These are phyloP conservation scores for Aplochiton taeniatus DNA, from an alignment of 2,797 vertebrate species.

Conservation along the genomic window DNA sequence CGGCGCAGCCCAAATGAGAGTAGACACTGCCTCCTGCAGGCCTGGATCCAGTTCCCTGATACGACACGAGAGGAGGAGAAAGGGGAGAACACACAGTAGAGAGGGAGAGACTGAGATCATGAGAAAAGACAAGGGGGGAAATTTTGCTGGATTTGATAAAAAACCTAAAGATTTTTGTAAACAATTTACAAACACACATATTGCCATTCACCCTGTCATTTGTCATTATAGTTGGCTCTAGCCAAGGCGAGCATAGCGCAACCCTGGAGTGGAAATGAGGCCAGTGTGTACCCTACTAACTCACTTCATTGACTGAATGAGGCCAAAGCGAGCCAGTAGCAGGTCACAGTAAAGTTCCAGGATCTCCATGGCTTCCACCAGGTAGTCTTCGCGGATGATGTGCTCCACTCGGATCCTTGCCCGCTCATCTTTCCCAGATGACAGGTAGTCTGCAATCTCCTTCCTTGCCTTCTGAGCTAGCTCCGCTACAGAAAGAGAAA, in stretches of 20 bases:
- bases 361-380: slow-evolving; percentile 99
- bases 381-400: slow-evolving; percentile 97
- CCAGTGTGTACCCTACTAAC: slow-evolving; percentile 29
- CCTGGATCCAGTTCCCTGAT: slow-evolving; percentile 92
- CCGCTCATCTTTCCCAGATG: slow-evolving; percentile 92
- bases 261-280: too few species aligned
- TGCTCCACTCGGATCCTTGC: slow-evolving; percentile 97
- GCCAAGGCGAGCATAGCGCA: too few species aligned
- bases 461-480: slow-evolving; percentile 96
- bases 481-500: slow-evolving; percentile 79
- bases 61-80: neutral
- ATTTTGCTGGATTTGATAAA: too few species aligned
- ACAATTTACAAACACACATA: too few species aligned
- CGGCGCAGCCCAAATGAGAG: slow-evolving; percentile 96
- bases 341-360: slow-evolving; percentile 96
- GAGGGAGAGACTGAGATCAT: neutral
- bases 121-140: neutral
- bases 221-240: too few species aligned
- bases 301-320: slow-evolving; percentile 99
- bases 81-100: neutral
- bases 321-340: slow-evolving; percentile 90
- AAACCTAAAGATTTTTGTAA: too few species aligned
- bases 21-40: slow-evolving; percentile 94
- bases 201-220: too few species aligned
- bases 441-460: slow-evolving; percentile 96